These are phyloP conservation scores for Tenodera sinensis DNA, from an alignment of 2,888 invertebrate genomes.

Conservation along the genomic window DNA sequence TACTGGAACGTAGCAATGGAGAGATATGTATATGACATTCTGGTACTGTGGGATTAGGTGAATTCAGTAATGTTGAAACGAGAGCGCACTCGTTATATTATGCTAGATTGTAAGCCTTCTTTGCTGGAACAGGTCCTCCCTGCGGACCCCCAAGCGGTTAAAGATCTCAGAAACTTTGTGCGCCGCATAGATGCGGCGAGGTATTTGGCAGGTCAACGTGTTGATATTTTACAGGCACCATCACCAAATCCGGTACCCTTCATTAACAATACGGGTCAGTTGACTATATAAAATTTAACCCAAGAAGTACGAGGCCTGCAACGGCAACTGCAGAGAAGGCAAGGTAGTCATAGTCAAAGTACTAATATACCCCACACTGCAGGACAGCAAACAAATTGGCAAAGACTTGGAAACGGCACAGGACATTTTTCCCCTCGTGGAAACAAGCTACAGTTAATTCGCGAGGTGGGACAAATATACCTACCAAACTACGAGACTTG, in stretches of 20 bases:
- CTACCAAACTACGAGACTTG: too few species aligned
- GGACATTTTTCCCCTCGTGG: too few species aligned
- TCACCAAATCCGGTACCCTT: not conserved
- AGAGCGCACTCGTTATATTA: not conserved
- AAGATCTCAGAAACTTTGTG: not conserved
- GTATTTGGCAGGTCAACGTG: not conserved
- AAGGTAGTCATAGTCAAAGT: too few species aligned
- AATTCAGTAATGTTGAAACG: not conserved
- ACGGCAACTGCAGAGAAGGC: not conserved
- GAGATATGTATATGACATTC: not conserved
- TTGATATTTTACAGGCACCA: not conserved
- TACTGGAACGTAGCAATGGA: not conserved
- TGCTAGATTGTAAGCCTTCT: not conserved
- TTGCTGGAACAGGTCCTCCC: not conserved
- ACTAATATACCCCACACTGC: too few species aligned
- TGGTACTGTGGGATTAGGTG: not conserved
- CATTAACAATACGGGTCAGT: not conserved
- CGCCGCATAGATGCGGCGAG: not conserved
- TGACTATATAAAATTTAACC: not conserved
- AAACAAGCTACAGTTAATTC: too few species aligned
- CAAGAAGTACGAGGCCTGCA: not conserved
- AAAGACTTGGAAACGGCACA: too few species aligned
- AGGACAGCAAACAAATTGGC: too few species aligned
- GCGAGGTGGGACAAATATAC: not conserved
- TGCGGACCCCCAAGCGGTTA: not conserved